Evolutionary conservation across 2,888 invertebrate species (phyloP).

Genomic region (Cryptocephalus primarius): DNA sequence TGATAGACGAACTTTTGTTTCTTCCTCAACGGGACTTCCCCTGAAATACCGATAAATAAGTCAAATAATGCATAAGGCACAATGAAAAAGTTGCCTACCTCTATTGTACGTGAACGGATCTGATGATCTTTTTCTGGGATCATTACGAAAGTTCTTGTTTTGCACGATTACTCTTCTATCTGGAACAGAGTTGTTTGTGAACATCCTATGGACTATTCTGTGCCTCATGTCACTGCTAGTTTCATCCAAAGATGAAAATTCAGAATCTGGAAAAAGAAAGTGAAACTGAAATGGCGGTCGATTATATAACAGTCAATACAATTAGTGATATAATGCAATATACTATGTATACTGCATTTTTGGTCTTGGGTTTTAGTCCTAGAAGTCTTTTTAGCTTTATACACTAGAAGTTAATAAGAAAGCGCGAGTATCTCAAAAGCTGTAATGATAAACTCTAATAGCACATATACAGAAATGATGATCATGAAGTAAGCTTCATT

Average conservation of each 20-base stretch:
- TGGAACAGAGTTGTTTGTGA: slow-evolving; percentile 3
- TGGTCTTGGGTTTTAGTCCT: too few species aligned
- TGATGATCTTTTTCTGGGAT: too few species aligned
- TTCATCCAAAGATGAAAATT: neutral
- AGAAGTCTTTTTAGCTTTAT: too few species aligned
- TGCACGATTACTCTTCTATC: slow-evolving; percentile 6
- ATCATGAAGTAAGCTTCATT: too few species aligned
- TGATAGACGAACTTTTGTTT: slow-evolving; percentile 8
- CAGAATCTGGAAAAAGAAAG: slow-evolving; percentile 7
- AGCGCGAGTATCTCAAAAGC: too few species aligned
- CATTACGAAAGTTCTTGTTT: neutral
- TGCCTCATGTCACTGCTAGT: slow-evolving; percentile 23
- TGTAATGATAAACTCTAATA: too few species aligned
- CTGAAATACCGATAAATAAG: slow-evolving; percentile 2
- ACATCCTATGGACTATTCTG: slow-evolving; percentile 24
- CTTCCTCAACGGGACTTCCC: slow-evolving; percentile 10
- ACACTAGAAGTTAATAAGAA: too few species aligned
- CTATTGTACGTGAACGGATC: too few species aligned
- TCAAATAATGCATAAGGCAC: neutral
- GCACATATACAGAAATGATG: too few species aligned
- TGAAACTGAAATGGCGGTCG: neutral
- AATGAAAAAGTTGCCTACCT: too few species aligned
- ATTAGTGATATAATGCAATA: neutral
- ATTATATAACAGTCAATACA: neutral
- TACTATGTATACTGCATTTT: too few species aligned